Evolutionary conservation across 2,113 vertebrate genomes (phyloP).

Genomic region (Telmatochromis sp.): DNA sequence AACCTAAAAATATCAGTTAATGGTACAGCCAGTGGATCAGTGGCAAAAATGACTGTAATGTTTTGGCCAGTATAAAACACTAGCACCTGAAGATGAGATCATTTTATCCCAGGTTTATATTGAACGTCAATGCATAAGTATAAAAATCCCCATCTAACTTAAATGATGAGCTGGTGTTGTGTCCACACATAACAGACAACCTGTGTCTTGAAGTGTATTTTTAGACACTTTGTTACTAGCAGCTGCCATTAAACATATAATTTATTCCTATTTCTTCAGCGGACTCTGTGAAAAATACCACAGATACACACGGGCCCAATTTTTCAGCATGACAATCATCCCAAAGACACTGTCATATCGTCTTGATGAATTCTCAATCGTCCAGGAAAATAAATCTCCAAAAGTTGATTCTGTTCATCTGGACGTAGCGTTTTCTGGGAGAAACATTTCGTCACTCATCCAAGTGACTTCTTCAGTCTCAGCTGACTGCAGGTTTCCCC

Average conservation of each 20-base stretch:
- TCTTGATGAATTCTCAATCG: rapidly evolving
- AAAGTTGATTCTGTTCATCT: no score
- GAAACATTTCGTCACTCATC: no score
- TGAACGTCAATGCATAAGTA: neutral
- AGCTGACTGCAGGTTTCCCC: no score
- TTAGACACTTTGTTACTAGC: neutral
- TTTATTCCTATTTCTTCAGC: neutral
- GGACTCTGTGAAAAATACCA: neutral
- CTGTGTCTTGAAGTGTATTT: neutral
- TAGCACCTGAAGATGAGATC: neutral
- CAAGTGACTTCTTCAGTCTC: no score
- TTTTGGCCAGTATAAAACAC: neutral
- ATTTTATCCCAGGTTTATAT: neutral
- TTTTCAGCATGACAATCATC: neutral
- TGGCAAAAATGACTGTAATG: neutral
- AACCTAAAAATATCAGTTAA: neutral
- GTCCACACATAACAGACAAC: neutral
- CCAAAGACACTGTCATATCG: neutral
- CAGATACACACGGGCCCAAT: neutral
- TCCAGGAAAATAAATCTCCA: no score
- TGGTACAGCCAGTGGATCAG: neutral
- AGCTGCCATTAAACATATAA: neutral
- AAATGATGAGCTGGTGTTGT: neutral
- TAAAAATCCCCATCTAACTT: neutral
- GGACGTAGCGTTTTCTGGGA: rapidly evolving